Conservation (phyloP, 2,888 invertebrate genomes). For the Drosophila colorata region DNA sequence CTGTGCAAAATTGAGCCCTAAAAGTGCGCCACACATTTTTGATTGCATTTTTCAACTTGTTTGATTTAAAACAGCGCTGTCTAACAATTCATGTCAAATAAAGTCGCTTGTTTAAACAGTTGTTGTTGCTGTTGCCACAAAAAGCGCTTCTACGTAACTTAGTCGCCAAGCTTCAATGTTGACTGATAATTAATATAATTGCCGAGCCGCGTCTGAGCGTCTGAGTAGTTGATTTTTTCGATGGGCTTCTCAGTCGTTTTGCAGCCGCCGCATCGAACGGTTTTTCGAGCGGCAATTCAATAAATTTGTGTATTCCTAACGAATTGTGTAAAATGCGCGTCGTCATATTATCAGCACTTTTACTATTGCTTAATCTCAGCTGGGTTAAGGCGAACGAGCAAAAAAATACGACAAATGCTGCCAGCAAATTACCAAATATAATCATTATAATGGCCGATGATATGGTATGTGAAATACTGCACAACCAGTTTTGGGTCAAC, state of each 20-base stretch:
- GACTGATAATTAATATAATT: constrained; percentile 25
- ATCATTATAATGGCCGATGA: constrained; percentile 93
- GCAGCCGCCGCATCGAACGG: constrained; percentile 42
- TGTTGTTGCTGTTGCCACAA: constrained; percentile 17
- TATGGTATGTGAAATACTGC: constrained; percentile 87
- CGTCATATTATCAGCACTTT: constrained; percentile 65
- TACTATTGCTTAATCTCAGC: constrained; percentile 48
- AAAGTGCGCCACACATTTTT: constrained; percentile 22
- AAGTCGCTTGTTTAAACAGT: constrained; percentile 16
- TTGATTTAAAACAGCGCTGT: constrained; percentile 14
- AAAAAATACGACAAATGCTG: constrained; percentile 16
- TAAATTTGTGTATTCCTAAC: neutral
- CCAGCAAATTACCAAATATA: constrained; percentile 87
- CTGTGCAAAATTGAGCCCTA: neutral
- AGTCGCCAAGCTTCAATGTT: constrained; percentile 6
- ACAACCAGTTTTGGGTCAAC: constrained; percentile 1
- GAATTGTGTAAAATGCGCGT: constrained; percentile 44
- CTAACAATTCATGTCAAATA: constrained; percentile 70
- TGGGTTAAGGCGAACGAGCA: constrained; percentile 40
- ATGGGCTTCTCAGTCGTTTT: constrained; percentile 44
- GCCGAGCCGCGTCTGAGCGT: constrained; percentile 10
- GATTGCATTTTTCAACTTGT: constrained; percentile 4
- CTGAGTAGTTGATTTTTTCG: constrained; percentile 14
- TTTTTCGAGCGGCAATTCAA: constrained; percentile 29
- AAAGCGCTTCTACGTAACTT: constrained; percentile 14